These are phyloP conservation scores for Caenorhabditis doughertyi DNA, from an alignment of 2,888 invertebrate genomes.

Conservation along the genomic window DNA sequence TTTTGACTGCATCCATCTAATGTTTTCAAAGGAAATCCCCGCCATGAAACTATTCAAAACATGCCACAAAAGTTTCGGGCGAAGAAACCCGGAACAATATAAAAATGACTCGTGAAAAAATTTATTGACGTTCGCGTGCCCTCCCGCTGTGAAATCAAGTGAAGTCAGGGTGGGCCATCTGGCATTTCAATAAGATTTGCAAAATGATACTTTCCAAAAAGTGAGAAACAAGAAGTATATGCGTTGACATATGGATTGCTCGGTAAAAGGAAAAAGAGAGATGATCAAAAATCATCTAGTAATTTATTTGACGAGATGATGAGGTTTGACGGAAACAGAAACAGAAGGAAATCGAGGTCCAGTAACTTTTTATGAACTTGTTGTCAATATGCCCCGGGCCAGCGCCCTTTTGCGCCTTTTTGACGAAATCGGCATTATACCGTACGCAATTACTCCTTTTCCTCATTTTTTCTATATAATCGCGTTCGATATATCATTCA, in stretches of 20 bases:
- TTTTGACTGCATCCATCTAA: neutral
- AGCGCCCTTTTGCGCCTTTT: slow-evolving; percentile 6
- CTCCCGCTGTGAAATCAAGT: slow-evolving; percentile 29
- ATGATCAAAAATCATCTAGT: slow-evolving; percentile 28
- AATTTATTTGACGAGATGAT: slow-evolving; percentile 54
- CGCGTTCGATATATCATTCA: slow-evolving; percentile 54
- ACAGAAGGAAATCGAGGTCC: neutral
- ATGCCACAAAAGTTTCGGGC: neutral
- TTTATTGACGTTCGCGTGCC: slow-evolving; percentile 29
- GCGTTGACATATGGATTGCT: slow-evolving; percentile 15
- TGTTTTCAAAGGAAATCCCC: neutral
- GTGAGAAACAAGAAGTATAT: neutral
- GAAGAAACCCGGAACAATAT: slow-evolving; percentile 32
- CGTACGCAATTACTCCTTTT: slow-evolving; percentile 42
- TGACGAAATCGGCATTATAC: slow-evolving; percentile 18
- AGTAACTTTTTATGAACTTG: slow-evolving; percentile 37
- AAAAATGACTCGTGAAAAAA: slow-evolving; percentile 19
- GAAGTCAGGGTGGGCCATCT: slow-evolving; percentile 43
- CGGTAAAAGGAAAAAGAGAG: neutral
- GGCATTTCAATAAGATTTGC: slow-evolving; percentile 34
- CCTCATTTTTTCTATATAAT: slow-evolving; percentile 43
- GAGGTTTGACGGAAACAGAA: no score
- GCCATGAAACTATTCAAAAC: neutral
- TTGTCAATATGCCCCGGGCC: slow-evolving; percentile 7
- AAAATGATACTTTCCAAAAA: neutral